Evolutionary conservation across 2,888 invertebrate genomes (phyloP).

Genomic region (Meiosimyza decipiens): DNA sequence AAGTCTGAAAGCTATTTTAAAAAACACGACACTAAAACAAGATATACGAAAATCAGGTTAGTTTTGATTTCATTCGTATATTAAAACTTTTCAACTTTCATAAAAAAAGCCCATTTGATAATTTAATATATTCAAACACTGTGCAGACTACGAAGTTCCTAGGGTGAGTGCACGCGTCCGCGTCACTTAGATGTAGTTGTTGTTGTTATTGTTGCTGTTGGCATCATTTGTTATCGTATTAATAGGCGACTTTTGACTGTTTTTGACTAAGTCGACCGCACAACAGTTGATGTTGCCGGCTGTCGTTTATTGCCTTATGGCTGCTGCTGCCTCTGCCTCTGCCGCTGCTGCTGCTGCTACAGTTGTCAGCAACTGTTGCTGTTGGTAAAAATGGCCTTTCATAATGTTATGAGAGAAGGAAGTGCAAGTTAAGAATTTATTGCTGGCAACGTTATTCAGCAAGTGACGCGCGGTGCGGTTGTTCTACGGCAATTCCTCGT

Average conservation of each 20-base stretch:
- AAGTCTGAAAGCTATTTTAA: no score
- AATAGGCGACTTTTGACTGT: conserved; percentile 40
- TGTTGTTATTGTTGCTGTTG: conserved; percentile 38
- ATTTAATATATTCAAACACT: no score
- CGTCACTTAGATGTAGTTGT: no score
- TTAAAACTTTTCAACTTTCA: no score
- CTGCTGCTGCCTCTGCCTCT: neutral
- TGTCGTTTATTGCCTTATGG: conserved; percentile 19
- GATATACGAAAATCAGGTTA: no score
- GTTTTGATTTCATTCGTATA: no score
- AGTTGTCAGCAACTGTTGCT: conserved; percentile 9
- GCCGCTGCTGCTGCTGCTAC: neutral
- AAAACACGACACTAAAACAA: no score
- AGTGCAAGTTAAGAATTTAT: conserved; percentile 39
- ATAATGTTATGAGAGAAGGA: conserved; percentile 38
- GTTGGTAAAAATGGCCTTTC: neutral
- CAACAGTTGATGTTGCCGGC: conserved; percentile 21
- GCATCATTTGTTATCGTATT: conserved; percentile 63
- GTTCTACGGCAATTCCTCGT: conserved; percentile 40
- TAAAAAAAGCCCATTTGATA: no score
- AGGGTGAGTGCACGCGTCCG: no score
- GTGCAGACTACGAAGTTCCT: no score
- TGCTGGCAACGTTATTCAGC: conserved; percentile 16
- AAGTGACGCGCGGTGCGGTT: conserved; percentile 12
- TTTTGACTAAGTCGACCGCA: conserved; percentile 52